Base-by-base conservation (phyloP, 1,140 invertebrate genomes). In the Hypothenemus hampei region DNA sequence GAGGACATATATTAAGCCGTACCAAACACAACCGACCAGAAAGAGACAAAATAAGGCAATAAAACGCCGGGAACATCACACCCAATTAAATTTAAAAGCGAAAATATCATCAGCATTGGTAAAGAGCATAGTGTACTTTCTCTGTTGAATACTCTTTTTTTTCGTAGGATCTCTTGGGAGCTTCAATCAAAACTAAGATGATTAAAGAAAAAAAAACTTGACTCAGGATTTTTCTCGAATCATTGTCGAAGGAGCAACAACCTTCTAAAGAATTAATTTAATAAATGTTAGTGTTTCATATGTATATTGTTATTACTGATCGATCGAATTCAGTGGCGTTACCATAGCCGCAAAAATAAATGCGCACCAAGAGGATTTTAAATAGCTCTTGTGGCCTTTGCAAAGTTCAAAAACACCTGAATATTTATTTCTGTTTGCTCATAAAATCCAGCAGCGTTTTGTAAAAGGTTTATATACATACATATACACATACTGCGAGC, bases 401-500 rank as follows among this genome's bases (percentile, higher is more conserved):
- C 37, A 59, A 59, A 58, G 56, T 58, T 58, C 56, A 58, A 58
- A 59, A 58, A n/a, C 56, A 59, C 58, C 58, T 59, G 58, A 59
- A 55, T 56, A 59, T 59, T 59, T 59, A 56, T 59, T 59, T 59
- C 58, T 50, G 58, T 59, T n/a, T 53, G 47, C 52, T 49, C 53
- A 41, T 54, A 54, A 54, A 53, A 37, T 36, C 35, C 35, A 18
- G 35, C 50, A 46, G n/a, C n/a, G n/a, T n/a, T 59, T 55, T 59
- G 52, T 50, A 13, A 59, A 59, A 56, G 52, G 45, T 59, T 55
- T 59, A 59, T 52, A 59, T 44, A 46, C 41, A 13, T 10, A 31
- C n/a, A n/a, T n/a, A n/a, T n/a, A n/a, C n/a, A n/a, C n/a, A n/a
- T n/a, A 31, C 35, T 40, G 44, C 29, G 37, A 55, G 57, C 35